Evolutionary conservation across 2,888 invertebrate genomes (phyloP).

Genomic region (Theodoxus fluviatilis): DNA sequence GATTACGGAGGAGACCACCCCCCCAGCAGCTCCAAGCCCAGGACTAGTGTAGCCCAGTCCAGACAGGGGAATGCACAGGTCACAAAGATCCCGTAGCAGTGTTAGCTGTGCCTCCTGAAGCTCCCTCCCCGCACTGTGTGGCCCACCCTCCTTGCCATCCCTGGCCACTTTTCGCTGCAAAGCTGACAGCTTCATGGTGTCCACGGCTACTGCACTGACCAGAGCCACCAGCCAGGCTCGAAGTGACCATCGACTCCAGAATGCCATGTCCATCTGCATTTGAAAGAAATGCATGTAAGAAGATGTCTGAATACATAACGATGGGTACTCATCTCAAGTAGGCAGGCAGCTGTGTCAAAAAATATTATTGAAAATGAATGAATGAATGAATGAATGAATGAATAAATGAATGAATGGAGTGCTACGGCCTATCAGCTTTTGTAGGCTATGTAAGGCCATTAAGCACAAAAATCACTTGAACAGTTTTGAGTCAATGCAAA

Average conservation of each 20-base stretch:
- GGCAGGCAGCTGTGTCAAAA: too few species aligned
- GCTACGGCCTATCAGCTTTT: too few species aligned
- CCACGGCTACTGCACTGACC: conserved; percentile 26
- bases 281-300: too few species aligned
- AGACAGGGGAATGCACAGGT: conserved; percentile 35
- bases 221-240: conserved; percentile 33
- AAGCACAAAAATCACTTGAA: too few species aligned
- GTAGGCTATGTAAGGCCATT: too few species aligned
- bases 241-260: conserved; percentile 32
- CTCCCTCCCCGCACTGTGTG: conserved; percentile 28
- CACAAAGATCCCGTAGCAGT: conserved; percentile 36
- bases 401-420: too few species aligned
- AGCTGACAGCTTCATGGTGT: conserved; percentile 28
- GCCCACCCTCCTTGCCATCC: conserved; percentile 17
- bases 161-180: conserved; percentile 26
- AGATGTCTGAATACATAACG: too few species aligned
- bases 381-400: too few species aligned
- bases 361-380: too few species aligned
- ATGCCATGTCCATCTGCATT: conserved; percentile 31
- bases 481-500: too few species aligned
- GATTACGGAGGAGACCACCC: conserved; percentile 33
- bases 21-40: conserved; percentile 33
- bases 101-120: conserved; percentile 28
- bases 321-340: too few species aligned
- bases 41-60: conserved; percentile 32